phyloP scores from a whole-genome alignment of 2,888 invertebrate species.

The Aphelenchoides bicaudatus region DNA sequence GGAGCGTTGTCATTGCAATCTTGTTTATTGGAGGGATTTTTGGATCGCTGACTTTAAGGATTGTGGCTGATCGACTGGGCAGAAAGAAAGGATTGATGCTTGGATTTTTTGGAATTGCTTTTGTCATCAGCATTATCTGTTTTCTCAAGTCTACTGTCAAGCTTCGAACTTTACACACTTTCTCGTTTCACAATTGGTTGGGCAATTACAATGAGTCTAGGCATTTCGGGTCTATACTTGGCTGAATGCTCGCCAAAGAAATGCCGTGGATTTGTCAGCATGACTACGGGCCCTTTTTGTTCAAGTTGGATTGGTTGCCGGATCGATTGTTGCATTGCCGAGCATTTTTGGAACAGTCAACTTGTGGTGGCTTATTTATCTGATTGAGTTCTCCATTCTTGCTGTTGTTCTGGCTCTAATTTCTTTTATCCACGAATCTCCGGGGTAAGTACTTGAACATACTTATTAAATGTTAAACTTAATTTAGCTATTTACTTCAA shows the following conservation, averaged over 20 bases:
- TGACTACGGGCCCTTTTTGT: slow-evolving; percentile 45
- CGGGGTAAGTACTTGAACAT: slow-evolving; percentile 32
- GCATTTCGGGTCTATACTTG: slow-evolving; percentile 34
- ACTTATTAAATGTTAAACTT: slow-evolving; percentile 10
- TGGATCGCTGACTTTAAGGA: slow-evolving; percentile 29
- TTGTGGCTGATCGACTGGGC: slow-evolving; percentile 38
- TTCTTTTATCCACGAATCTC: slow-evolving; percentile 42
- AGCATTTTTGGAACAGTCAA: slow-evolving; percentile 40
- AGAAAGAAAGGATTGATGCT: slow-evolving; percentile 43
- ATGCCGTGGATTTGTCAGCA: slow-evolving; percentile 43
- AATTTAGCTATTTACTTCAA: slow-evolving; percentile 30
- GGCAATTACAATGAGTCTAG: slow-evolving; percentile 37
- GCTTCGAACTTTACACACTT: slow-evolving; percentile 43
- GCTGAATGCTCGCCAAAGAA: slow-evolving; percentile 40
- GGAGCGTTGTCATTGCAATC: slow-evolving; percentile 49
- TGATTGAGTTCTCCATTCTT: slow-evolving; percentile 36
- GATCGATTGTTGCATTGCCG: slow-evolving; percentile 46
- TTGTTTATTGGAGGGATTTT: slow-evolving; percentile 46
- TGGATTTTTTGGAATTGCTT: slow-evolving; percentile 30
- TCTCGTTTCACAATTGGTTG: slow-evolving; percentile 45
- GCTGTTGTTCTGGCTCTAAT: slow-evolving; percentile 31
- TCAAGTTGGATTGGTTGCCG: slow-evolving; percentile 41
- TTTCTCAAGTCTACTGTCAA: slow-evolving; percentile 35
- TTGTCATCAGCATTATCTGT: neutral
- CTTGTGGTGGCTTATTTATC: slow-evolving; percentile 43